Base-by-base conservation (phyloP, 2,888 invertebrate genomes). In the Drosophila antonietae region DNA sequence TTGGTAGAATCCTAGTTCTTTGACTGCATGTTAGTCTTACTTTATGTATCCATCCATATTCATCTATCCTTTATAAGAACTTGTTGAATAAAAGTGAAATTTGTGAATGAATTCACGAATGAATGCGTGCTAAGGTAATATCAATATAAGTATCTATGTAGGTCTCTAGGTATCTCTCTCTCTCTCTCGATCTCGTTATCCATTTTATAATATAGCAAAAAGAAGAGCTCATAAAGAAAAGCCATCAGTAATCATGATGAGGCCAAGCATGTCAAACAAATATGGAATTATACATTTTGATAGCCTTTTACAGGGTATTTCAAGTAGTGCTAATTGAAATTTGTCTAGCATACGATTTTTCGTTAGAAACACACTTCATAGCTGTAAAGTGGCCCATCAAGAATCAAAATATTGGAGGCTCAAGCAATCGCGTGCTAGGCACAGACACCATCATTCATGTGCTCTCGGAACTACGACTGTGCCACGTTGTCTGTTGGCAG, bases 381-480 rank as follows among this genome's bases (percentile, higher is more conserved):
- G 49, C n/a, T 60, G 37, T 67, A 52, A 73, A 73, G 74, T 59
- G 61, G 46, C 31, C 33, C 31, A 59, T 57, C 44, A 57, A 80
- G 56, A 57, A 71, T 60, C 23, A 2, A 5, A 64, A 10, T 53
- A 7, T 59, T 52, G 41, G 37, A 37, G 66, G 51, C 52, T 81
- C 39, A 68, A 80, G 65, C 58, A 71, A 47, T 56, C 57, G 69
- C 65, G 89, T 80, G 70, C 89, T 76, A 58, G 86, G 80, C 70
- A 84, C 83, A 68, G 66, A 83, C 64, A 57, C 70, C 68, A 76
- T 76, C 76, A 79, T 53, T 88, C 57, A 68, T 58, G 7, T 5
- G 55, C 46, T 61, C 66, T 78, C 72, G 68, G 79, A 81, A 78
- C 55, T 60, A 2, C 28, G 14, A 39, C 12, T 23, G 46, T 10